These are phyloP conservation scores for Forbesichthys papilliferus DNA, from an alignment of 2,113 vertebrate genomes.

Conservation along the genomic window DNA sequence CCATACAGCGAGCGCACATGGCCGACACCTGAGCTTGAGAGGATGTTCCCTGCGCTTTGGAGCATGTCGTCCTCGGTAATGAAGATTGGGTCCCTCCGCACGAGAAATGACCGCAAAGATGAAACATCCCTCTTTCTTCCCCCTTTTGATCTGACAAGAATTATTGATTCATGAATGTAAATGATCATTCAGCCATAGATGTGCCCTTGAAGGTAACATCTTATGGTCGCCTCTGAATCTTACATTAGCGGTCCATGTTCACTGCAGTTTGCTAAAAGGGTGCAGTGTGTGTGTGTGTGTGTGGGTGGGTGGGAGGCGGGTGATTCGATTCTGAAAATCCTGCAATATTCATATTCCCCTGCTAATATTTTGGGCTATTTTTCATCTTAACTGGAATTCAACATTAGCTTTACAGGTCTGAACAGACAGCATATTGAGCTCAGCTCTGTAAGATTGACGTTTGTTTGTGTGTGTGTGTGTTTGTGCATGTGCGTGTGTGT, in stretches of 20 bases:
- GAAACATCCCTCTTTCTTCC: constrained; percentile 45
- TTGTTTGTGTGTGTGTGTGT: no score
- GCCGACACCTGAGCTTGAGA: constrained; percentile 24
- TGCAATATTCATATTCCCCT: constrained; percentile 47
- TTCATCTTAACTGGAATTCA: constrained; percentile 22
- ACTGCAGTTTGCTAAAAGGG: constrained; percentile 33
- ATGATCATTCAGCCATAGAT: constrained; percentile 59
- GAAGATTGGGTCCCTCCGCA: constrained; percentile 52
- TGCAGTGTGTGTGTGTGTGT: not conserved
- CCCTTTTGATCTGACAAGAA: constrained; percentile 53
- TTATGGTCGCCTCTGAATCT: constrained; percentile 42
- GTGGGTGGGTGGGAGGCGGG: not conserved
- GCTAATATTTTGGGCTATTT: constrained; percentile 26
- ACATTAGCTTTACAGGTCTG: constrained; percentile 29
- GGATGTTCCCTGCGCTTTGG: constrained; percentile 36
- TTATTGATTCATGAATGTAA: constrained; percentile 73
- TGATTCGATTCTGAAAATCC: constrained; percentile 21
- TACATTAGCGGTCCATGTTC: constrained; percentile 40
- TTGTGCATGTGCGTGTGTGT: no score
- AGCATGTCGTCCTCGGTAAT: constrained; percentile 50
- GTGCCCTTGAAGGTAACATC: constrained; percentile 58
- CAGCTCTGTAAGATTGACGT: no score
- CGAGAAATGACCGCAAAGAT: constrained; percentile 57
- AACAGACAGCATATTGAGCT: not conserved
- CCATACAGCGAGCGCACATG: constrained; percentile 30